Base-by-base conservation (phyloP, 2,797 vertebrate genomes). In the Catharus ustulatus region DNA sequence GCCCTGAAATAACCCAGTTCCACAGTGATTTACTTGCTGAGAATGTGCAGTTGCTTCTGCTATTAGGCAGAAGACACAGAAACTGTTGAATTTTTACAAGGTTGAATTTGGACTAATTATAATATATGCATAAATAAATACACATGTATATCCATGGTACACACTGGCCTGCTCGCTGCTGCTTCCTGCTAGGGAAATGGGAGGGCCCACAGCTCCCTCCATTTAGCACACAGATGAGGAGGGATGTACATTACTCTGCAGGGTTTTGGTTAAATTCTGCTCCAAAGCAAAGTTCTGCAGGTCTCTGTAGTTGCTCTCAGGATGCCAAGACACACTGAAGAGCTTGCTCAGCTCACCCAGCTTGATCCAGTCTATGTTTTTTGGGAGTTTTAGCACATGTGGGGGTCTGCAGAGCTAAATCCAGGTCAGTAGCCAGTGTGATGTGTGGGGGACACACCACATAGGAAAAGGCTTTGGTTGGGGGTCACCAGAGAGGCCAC, bases 401-500 rank as follows among this genome's bases (percentile, higher is more conserved):
- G 1, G 22, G 18, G 6, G 11, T 38, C 10, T 9, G 13, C 29
- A 58, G 59, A 79, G 49, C 11, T 84, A 59, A 74, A 87, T 27
- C 38, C 12, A 48, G n/a, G 24, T 12, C 27, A 49, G 61, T 7
- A 63, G 15, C 32, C 74, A 38, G 23, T 22, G 29, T 42, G 38
- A 36, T 6, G 22, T 1, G 3, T 30, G 38, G 40, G 13, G 46
- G 12, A 36, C 23, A 42, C 27, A 34, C 10, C 8, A 11, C 0
- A 0, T 8, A 16, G 34, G 21, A 57, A 5, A 43, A 7, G 15
- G 30, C 40, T 84, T 62, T 77, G n/a, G 27, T 0, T 52, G 48
- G 20, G 59, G 9, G 17, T 19, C 64, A 69, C 15, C 20, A 48
- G 27, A 57, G 46, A 13, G 8, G 19, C 27, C 30, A 2, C 24